Evolutionary conservation across 2,797 vertebrate genomes (phyloP), one percentile per base, ranked within the genome.

Genomic region (Salmo trutta): DNA sequence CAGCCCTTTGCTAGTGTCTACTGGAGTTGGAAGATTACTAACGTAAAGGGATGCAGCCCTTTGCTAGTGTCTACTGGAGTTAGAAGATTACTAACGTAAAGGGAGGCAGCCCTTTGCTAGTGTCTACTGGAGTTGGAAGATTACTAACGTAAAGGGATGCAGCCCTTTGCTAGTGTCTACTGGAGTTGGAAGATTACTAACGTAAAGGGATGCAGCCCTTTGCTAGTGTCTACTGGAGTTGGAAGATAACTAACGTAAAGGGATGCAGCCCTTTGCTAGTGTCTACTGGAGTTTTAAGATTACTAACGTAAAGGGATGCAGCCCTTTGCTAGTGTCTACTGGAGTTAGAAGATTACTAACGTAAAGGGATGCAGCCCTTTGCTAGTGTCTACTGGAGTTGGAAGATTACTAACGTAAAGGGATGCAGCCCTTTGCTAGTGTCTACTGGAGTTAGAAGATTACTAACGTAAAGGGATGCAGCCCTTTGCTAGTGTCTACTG

Each of bases 381-480:
- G 56, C 19, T 6, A n/a, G 56, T n/a, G 56, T 62, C n/a, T 62
- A 21, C 5, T 5, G 56, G n/a, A 62, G 21, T 59, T 59, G 8
- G 87, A 86, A 84, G 82, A 84, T 90, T 81, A 87, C 73, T 73
- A 88, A 88, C 88, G 90, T 62, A 88, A 89, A 88, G 71, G 85
- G 54, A 62, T 76, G 81, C 75, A 79, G 81, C 75, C 77, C n/a
- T 62, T 62, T 62, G 56, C 19, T 6, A n/a, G 56, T n/a, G 56
- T 62, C n/a, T 62, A 21, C 5, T 5, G 56, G n/a, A 62, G 21
- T 59, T 59, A n/a, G 56, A 24, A 24, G 24, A 24, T 24, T 24
- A 24, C 24, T 24, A 88, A 88, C 88, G 90, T 62, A 88, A 89
- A 88, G 71, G 85, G 54, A 62, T 76, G 81, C 75, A 79, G 81